Percentiles rank a stretch among this genome's conserved stretches.
Conservation (phyloP, 2,888 invertebrate genomes). For the Therioaphis trifolii region DNA sequence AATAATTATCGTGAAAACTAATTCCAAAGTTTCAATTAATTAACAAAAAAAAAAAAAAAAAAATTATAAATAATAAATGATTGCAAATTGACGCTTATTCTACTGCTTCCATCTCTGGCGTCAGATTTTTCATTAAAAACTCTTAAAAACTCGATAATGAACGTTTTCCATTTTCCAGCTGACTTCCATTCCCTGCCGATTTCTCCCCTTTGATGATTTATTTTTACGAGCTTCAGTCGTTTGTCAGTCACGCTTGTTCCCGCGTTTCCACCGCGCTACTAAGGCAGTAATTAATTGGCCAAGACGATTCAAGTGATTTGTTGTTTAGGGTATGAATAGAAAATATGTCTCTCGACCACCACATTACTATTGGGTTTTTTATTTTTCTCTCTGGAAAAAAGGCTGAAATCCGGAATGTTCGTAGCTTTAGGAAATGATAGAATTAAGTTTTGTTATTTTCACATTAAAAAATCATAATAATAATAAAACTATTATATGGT, state of each 20-base stretch:
- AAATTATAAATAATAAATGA: constrained; percentile 2
- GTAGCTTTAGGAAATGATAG: constrained; percentile 3
- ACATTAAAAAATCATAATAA: constrained; percentile 42
- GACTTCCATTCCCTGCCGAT: constrained; percentile 21
- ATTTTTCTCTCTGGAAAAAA: constrained; percentile 4
- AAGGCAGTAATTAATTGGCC: constrained; percentile 48
- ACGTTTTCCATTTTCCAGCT: constrained; percentile 51
- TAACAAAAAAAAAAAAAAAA: constrained; percentile 11
- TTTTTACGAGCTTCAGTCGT: constrained; percentile 47
- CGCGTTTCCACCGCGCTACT: neutral
- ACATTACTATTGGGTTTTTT: neutral
- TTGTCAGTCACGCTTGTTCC: constrained; percentile 6
- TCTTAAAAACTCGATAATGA: constrained; percentile 58
- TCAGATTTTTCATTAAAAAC: constrained; percentile 55
- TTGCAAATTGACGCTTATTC: constrained; percentile 31
- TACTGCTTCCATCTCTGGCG: neutral
- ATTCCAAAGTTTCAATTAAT: constrained; percentile 41
- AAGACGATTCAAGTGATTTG: constrained; percentile 24
- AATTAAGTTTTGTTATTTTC: constrained; percentile 39
- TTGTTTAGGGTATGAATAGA: constrained; percentile 48
- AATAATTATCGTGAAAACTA: constrained; percentile 12
- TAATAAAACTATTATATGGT: constrained; percentile 46
- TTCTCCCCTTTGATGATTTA: constrained; percentile 44
- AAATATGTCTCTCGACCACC: constrained; percentile 24
- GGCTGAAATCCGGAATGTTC: neutral